Evolutionary conservation across 2,797 vertebrate genomes (phyloP).

Genomic region (Pampus argenteus): DNA sequence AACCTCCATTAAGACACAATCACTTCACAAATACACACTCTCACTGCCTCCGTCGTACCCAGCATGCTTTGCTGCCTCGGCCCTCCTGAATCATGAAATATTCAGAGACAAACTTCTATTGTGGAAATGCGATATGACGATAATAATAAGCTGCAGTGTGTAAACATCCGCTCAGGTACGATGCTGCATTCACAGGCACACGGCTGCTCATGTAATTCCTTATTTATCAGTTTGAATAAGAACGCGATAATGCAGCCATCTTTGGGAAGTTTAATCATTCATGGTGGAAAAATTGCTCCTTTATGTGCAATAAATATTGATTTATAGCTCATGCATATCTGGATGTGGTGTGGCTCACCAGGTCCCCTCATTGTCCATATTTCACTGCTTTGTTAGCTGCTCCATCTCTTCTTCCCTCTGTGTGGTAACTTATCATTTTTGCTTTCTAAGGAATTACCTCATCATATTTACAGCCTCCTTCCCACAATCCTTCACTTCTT

Average conservation of each 20-base stretch:
- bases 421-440: constrained; percentile 39
- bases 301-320: constrained; percentile 88
- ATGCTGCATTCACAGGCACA: constrained; percentile 39
- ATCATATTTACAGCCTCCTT: constrained; percentile 32
- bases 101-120: constrained; percentile 54
- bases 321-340: constrained; percentile 80
- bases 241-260: constrained; percentile 71
- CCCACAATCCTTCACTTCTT: constrained; percentile 42
- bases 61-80: constrained; percentile 37
- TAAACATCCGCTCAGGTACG: constrained; percentile 74
- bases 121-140: constrained; percentile 62
- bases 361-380: constrained; percentile 62
- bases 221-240: constrained; percentile 77
- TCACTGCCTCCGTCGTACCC: constrained; percentile 40
- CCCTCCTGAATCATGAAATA: constrained; percentile 63
- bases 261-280: constrained; percentile 82
- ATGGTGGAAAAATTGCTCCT: constrained; percentile 83
- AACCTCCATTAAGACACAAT: constrained; percentile 45
- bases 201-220: constrained; percentile 66
- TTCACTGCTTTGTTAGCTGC: constrained; percentile 62
- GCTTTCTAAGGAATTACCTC: constrained; percentile 52
- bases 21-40: constrained; percentile 11
- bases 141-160: constrained; percentile 78
- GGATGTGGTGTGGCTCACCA: constrained; percentile 57
- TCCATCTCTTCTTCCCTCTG: constrained; percentile 38